Percentiles rank a stretch among this genome's conserved stretches.
Conservation (phyloP, 2,797 vertebrate species). For the Prionace glauca region DNA sequence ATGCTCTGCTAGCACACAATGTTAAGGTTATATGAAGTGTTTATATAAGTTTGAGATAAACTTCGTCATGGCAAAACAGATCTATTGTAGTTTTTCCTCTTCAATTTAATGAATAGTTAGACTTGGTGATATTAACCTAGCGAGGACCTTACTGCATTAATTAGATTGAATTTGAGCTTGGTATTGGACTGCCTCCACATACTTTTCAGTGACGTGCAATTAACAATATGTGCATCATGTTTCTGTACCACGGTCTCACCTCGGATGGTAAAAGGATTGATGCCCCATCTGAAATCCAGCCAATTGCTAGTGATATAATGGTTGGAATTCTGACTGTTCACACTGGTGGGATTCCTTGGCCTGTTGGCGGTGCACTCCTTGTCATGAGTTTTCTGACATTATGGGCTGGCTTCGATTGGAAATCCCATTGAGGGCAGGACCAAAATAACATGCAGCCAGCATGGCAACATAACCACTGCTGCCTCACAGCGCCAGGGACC, state of each 20-base stretch:
- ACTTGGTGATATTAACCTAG: not conserved
- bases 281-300: not conserved
- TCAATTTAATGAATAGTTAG: not conserved
- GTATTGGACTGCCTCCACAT: not conserved
- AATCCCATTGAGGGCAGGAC: no score
- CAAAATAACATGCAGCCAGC: no score
- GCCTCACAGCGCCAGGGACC: no score
- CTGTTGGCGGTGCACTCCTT: no score
- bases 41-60: conserved; percentile 40
- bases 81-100: not conserved
- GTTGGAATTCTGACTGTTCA: not conserved
- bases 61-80: not conserved
- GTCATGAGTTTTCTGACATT: no score
- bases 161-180: not conserved
- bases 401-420: no score
- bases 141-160: not conserved
- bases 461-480: no score
- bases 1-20: conserved; percentile 42
- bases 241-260: not conserved
- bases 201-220: not conserved
- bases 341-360: no score
- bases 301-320: not conserved
- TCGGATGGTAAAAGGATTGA: not conserved
- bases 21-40: conserved; percentile 39
- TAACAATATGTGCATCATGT: not conserved